Conservation (phyloP, 2,797 vertebrate species). For the Schizopygopsis malacanthus region DNA sequence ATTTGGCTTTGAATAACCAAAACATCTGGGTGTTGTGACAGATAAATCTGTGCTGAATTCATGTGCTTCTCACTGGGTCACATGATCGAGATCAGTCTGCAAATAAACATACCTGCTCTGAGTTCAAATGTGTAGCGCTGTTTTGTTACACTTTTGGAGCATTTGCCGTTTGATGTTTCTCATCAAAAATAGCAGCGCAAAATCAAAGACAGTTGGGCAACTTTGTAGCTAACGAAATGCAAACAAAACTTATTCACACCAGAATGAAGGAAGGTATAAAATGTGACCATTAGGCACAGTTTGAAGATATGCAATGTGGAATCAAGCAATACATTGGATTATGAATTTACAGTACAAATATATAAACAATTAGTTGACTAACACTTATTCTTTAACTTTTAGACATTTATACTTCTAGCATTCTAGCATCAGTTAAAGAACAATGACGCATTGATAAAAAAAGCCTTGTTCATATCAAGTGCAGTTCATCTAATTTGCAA, state of each 20-base stretch:
- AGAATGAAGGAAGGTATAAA: neutral
- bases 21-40: neutral
- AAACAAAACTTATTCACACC: neutral
- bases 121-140: neutral
- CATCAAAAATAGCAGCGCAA: neutral
- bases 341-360: too few relatives aligned
- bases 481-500: neutral
- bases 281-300: too few relatives aligned
- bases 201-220: neutral
- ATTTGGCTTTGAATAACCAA: neutral
- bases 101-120: conserved; percentile 4
- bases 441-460: too few relatives aligned
- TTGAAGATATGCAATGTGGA: too few relatives aligned
- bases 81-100: neutral
- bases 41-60: neutral
- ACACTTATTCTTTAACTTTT: too few relatives aligned
- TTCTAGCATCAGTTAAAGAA: too few relatives aligned
- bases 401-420: too few relatives aligned
- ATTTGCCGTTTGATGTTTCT: neutral
- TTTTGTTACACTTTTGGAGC: neutral
- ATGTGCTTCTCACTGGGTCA: neutral
- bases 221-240: neutral
- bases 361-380: too few relatives aligned
- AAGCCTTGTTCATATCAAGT: too few relatives aligned
- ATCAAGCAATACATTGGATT: too few relatives aligned